phyloP scores from a whole-genome alignment of 2,888 invertebrate genomes.

The Cephus pulcher region DNA sequence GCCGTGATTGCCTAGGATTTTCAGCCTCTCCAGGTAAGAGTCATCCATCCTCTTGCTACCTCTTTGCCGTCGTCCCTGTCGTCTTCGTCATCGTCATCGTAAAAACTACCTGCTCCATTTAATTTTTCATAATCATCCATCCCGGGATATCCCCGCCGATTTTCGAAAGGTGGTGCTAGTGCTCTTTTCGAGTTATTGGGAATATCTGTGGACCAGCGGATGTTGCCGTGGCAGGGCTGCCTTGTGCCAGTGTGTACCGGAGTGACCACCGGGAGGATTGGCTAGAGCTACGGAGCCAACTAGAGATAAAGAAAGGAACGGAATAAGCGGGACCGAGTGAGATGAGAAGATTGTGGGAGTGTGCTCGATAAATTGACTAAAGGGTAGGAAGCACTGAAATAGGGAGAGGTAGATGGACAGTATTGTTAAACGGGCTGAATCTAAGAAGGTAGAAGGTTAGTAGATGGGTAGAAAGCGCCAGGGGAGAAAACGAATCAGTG shows the following conservation, averaged over 20 bases:
- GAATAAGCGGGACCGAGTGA: neutral
- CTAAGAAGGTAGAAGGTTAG: too few species aligned
- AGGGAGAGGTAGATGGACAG: too few species aligned
- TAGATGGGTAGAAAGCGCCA: too few species aligned
- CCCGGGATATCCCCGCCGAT: neutral
- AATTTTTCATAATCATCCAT: neutral
- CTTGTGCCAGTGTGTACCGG: conserved; percentile 15
- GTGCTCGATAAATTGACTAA: neutral
- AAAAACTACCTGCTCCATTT: neutral
- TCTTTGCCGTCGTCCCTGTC: conserved; percentile 1
- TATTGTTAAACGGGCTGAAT: too few species aligned
- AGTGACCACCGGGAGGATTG: neutral
- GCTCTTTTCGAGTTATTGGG: too few species aligned
- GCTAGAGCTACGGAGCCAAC: too few species aligned
- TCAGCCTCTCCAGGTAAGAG: conserved; percentile 60
- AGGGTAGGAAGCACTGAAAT: too few species aligned
- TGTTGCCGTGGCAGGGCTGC: neutral
- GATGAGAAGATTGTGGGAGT: conserved; percentile 1
- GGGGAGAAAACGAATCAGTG: too few species aligned
- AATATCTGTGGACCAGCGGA: too few species aligned
- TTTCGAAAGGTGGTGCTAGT: neutral
- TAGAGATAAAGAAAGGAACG: neutral
- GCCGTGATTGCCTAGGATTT: conserved; percentile 59
- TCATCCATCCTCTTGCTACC: conserved; percentile 7
- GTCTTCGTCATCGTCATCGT: neutral